Conservation (phyloP, 1,140 invertebrate species). For the Drosophila lini region DNA sequence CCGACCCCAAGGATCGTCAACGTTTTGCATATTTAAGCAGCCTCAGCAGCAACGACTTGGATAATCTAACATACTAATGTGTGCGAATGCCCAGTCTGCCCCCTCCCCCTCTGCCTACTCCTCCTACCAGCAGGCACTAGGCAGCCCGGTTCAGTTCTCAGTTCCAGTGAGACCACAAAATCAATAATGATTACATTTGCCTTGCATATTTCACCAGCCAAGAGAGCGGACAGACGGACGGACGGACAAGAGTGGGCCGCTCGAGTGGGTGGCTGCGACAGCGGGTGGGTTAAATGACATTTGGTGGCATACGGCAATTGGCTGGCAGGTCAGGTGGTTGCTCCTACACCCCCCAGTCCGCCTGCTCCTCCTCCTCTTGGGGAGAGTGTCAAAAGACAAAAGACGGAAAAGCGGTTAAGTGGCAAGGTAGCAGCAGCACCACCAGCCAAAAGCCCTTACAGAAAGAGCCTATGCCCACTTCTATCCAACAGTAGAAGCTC, state of each 20-base stretch:
- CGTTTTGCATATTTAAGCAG: slow-evolving; percentile 81
- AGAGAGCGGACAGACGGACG: not conserved
- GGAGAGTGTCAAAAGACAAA: slow-evolving; percentile 74
- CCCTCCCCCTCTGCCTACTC: not conserved
- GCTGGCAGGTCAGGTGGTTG: slow-evolving; percentile 70
- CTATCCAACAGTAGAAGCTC: slow-evolving; percentile 15
- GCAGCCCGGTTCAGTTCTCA: slow-evolving; percentile 4
- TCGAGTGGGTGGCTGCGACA: slow-evolving; percentile 15
- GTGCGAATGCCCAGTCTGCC: slow-evolving; percentile 41
- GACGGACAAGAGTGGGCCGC: slow-evolving; percentile 6
- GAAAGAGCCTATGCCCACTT: slow-evolving; percentile 55
- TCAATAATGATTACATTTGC: slow-evolving; percentile 83
- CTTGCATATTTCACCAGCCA: slow-evolving; percentile 79
- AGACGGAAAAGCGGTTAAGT: slow-evolving; percentile 79
- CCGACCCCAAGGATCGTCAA: slow-evolving; percentile 48
- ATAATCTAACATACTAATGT: slow-evolving; percentile 80
- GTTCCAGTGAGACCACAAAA: slow-evolving; percentile 71
- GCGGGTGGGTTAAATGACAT: slow-evolving; percentile 69
- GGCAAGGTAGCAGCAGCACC: slow-evolving; percentile 55
- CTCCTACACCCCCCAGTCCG: slow-evolving; percentile 9
- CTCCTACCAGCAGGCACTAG: not conserved
- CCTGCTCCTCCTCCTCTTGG: slow-evolving; percentile 9
- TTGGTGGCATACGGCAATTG: slow-evolving; percentile 64
- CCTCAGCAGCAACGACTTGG: slow-evolving; percentile 61
- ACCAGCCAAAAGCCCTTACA: slow-evolving; percentile 56